Conservation (phyloP, 2,113 vertebrate genomes). For the Tetrax tetrax region DNA sequence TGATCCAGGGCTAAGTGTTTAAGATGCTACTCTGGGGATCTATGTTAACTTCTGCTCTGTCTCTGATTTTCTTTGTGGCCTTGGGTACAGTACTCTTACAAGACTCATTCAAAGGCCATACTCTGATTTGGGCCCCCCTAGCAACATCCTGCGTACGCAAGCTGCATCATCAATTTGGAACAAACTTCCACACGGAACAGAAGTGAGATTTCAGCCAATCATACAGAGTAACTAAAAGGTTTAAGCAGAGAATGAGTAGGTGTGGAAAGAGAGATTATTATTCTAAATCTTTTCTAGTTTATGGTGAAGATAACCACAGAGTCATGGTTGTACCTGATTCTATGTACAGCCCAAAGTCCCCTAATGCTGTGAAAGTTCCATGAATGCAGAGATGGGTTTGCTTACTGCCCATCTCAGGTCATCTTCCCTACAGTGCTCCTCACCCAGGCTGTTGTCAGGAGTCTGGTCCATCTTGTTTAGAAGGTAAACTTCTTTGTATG, state of each 20-base stretch:
- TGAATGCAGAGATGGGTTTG: not conserved
- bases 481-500: conserved; percentile 26
- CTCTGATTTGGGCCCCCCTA: not conserved
- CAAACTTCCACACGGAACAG: not conserved
- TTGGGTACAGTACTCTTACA: not conserved
- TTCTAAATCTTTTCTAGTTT: not conserved
- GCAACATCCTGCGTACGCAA: not conserved
- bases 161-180: not conserved
- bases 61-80: not conserved
- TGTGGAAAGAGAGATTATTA: not conserved
- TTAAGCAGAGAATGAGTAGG: not conserved
- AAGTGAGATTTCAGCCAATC: not conserved
- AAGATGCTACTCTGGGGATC: not conserved
- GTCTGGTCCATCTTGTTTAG: conserved; percentile 1
- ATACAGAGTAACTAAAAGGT: not conserved
- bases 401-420: not conserved
- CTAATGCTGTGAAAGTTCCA: not conserved
- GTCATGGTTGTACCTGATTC: not conserved
- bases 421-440: not conserved
- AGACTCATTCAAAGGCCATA: not conserved
- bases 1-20: not conserved
- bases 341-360: not conserved
- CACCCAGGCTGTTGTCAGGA: not conserved
- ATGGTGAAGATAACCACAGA: not conserved
- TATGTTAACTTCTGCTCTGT: not conserved